Conservation (phyloP, 2,113 vertebrate species). For the Ceuthmochares aereus region DNA sequence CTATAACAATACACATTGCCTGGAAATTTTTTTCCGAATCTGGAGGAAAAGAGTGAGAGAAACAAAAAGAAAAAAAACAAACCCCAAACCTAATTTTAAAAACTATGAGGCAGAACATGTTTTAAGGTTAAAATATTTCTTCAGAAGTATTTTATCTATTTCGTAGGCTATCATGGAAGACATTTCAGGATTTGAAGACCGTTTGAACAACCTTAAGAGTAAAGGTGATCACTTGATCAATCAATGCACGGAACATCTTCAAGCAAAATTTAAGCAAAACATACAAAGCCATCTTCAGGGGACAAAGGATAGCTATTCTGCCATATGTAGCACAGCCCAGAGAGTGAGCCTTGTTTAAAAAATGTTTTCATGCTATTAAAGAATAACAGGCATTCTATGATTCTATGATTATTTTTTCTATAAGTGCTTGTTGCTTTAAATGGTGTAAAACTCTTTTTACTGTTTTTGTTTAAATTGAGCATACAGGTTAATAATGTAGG, state of each 20-base stretch:
- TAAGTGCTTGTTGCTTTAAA: not conserved
- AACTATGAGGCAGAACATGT: not conserved
- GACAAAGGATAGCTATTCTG: slow-evolving; percentile 93
- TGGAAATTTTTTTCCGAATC: not conserved
- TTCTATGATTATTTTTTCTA: not conserved
- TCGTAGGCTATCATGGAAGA: slow-evolving; percentile 97
- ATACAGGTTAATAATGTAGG: not conserved
- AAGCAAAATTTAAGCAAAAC: slow-evolving; percentile 89
- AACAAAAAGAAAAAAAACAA: not conserved
- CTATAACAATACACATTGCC: not conserved
- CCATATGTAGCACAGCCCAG: slow-evolving; percentile 96
- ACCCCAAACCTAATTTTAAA: not conserved
- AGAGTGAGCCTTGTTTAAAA: slow-evolving; percentile 81
- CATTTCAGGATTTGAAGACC: slow-evolving; percentile 94
- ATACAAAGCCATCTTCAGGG: slow-evolving; percentile 91
- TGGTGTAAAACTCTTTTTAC: not conserved
- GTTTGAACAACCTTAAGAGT: slow-evolving; percentile 83
- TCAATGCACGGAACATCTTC: slow-evolving; percentile 89
- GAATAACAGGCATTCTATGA: not conserved
- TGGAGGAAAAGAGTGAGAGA: not conserved
- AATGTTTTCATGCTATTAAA: not conserved
- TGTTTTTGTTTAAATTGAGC: not conserved
- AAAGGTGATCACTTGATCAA: slow-evolving; percentile 86
- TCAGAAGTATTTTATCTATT: not conserved
- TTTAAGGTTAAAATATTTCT: not conserved